Evolutionary conservation across 2,113 vertebrate species (phyloP), one percentile per base, ranked within the genome.

Genomic region (Lophius piscatorius): DNA sequence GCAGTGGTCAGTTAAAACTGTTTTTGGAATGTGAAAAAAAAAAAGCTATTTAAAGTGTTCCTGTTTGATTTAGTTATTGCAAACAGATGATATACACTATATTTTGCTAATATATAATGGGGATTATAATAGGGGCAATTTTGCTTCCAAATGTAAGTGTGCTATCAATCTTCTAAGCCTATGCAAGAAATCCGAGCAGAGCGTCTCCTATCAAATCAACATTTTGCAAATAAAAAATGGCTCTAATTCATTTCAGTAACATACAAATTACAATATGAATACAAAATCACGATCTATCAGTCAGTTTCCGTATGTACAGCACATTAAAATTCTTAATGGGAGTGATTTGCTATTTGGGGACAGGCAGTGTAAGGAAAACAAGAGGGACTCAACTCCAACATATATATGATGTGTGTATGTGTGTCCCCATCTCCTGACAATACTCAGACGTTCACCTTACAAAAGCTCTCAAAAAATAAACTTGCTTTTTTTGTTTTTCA

Each of bases 371-470:
- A 40, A 68, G 17, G 23, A 31, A 77, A 3, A 56, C 47, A 61
- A 49, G 52, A 44, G 4, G 8, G 18, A 78, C 79, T 72, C 80
- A 66, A 62, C 80, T 58, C 73, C 70, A 72, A 73, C 12, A 17
- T 54, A 38, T 48, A 2, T 35, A 20, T 64, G 16, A 9, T 28
- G 14, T 20, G 20, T 38, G 21, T 29, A 4, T 57, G 14, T 42
- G 58, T 44, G 24, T 60, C 13, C 48, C 26, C 68, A 52, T 42
- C 51, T 34, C 49, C 41, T 45, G 51, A 75, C 81, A 67, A 73
- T 63, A 34, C 66, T 66, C 47, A 31, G 34, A 79, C 84, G 66
- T 74, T 55, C 65, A 56, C 48, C n/a, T n/a, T n/a, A n/a, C n/a
- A n/a, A n/a, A n/a, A 58, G 38, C 39, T 49, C n/a, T 24, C 28